phyloP scores from a whole-genome alignment of 2,797 vertebrate genomes.

The Cryptoblepharus egeriae region DNA sequence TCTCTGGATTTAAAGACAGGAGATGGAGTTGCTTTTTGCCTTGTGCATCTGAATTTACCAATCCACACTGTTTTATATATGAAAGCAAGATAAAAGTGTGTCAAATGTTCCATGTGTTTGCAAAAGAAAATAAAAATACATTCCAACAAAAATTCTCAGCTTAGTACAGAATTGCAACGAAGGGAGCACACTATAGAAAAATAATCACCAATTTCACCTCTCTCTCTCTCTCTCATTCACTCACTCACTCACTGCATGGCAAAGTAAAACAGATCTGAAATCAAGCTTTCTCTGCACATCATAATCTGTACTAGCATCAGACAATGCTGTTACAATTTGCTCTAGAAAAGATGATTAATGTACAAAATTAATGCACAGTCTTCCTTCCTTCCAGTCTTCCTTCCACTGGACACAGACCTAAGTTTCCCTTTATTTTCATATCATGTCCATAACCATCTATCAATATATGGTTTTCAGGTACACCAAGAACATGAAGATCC shows the following conservation, averaged over 20 bases:
- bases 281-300: neutral
- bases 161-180: too few species aligned
- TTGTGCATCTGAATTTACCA: neutral
- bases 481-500: neutral
- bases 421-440: rapidly evolving
- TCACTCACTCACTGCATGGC: rapidly evolving
- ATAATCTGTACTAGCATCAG: neutral
- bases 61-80: neutral
- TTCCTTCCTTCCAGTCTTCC: constrained; percentile 32
- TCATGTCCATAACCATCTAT: neutral
- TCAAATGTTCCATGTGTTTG: rapidly evolving
- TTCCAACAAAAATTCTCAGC: rapidly evolving
- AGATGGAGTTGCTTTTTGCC: neutral
- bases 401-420: constrained; percentile 5
- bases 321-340: neutral
- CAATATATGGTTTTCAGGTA: neutral
- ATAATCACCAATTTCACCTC: neutral
- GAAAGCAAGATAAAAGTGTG: neutral
- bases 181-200: too few species aligned
- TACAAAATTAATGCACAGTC: neutral
- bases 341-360: constrained; percentile 11
- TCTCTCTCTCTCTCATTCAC: too few species aligned
- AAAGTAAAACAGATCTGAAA: rapidly evolving
- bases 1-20: rapidly evolving
- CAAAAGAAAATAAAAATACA: neutral